These are phyloP conservation scores for Noctuana brunneofusca DNA, from an alignment of 2,888 invertebrate species.

Conservation along the genomic window DNA sequence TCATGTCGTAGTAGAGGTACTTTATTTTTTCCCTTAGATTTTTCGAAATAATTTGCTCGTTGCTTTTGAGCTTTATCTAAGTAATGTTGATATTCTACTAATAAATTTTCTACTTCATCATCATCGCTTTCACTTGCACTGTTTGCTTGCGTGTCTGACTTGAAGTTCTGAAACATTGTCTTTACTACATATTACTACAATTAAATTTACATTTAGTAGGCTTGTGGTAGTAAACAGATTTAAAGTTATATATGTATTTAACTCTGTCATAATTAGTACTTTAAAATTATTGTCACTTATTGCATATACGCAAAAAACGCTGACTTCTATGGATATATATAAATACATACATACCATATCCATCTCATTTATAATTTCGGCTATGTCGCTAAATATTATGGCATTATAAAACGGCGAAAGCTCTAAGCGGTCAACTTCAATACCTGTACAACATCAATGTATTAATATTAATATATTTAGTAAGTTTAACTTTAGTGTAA, in stretches of 20 bases:
- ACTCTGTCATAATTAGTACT: no score
- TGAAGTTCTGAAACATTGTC: constrained; percentile 60
- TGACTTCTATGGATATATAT: not conserved
- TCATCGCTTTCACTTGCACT: constrained; percentile 69
- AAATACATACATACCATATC: constrained; percentile 42
- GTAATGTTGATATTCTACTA: constrained; percentile 70
- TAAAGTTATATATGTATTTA: no score
- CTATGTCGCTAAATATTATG: constrained; percentile 69
- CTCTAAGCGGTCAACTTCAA: constrained; percentile 48
- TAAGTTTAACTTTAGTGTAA: not conserved
- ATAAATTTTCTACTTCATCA: constrained; percentile 65
- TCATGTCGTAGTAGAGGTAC: constrained; percentile 63
- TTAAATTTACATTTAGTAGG: not conserved
- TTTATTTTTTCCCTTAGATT: constrained; percentile 67
- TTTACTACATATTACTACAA: not conserved
- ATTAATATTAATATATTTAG: not conserved
- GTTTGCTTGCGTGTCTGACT: constrained; percentile 49
- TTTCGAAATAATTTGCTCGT: constrained; percentile 58
- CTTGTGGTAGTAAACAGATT: no score
- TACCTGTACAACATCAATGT: constrained; percentile 1
- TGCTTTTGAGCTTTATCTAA: constrained; percentile 73
- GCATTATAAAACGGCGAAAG: constrained; percentile 66
- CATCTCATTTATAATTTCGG: constrained; percentile 70
- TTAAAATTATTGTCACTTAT: no score
- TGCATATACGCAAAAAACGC: no score